These are phyloP conservation scores for Phoeniculus purpureus DNA, from an alignment of 2,797 vertebrate genomes.

Conservation along the genomic window DNA sequence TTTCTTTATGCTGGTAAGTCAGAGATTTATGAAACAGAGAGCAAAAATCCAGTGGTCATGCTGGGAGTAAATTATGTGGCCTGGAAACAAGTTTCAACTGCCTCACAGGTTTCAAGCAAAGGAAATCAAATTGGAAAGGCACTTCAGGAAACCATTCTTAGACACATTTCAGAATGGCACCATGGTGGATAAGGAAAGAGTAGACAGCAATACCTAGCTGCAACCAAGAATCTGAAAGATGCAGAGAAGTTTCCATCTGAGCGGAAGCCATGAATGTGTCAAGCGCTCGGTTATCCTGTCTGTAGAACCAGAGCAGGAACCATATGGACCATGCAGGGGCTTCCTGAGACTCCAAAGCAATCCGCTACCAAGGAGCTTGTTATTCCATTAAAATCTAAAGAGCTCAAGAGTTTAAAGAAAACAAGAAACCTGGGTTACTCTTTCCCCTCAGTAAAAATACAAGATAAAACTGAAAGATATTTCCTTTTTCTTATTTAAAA, in stretches of 20 bases:
- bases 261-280: not conserved
- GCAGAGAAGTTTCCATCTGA: not conserved
- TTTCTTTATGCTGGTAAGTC: not conserved
- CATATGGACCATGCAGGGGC: no score
- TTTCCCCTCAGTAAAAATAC: not conserved
- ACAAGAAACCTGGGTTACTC: not conserved
- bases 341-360: not conserved
- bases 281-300: not conserved
- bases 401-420: not conserved
- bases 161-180: not conserved
- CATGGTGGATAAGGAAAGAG: not conserved
- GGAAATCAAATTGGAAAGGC: not conserved
- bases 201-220: not conserved
- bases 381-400: not conserved
- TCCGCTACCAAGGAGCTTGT: not conserved
- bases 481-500: not conserved
- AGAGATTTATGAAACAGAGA: not conserved
- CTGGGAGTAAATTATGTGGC: not conserved
- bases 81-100: not conserved
- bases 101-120: not conserved
- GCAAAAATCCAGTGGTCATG: not conserved
- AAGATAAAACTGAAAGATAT: not conserved
- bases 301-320: not conserved
- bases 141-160: not conserved
- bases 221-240: not conserved